These are phyloP conservation scores for Hydrolagus colliei DNA, from an alignment of 2,797 vertebrate species.

Conservation along the genomic window DNA sequence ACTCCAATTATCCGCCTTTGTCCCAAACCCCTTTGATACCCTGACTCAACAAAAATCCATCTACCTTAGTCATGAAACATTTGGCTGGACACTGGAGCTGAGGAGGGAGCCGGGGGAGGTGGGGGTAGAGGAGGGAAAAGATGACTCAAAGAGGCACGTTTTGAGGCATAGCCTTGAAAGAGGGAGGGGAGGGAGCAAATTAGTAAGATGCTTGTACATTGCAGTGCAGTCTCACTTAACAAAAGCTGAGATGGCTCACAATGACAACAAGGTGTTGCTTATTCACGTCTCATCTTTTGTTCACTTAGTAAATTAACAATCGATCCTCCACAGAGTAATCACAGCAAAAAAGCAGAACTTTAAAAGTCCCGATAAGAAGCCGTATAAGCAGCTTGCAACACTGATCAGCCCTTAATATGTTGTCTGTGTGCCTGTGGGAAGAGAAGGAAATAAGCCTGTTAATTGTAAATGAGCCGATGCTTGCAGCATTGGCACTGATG, in stretches of 20 bases:
- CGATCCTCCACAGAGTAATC: neutral
- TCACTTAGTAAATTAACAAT: conserved; percentile 12
- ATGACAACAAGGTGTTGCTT: neutral
- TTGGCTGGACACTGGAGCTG: no score
- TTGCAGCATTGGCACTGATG: neutral
- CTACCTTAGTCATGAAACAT: no score
- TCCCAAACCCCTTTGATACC: no score
- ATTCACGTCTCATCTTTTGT: neutral
- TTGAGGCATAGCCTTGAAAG: no score
- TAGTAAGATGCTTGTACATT: neutral
- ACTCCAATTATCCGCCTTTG: no score
- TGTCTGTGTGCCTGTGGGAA: neutral
- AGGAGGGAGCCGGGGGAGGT: no score
- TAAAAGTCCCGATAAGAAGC: neutral
- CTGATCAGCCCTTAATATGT: neutral
- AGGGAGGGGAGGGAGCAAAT: no score
- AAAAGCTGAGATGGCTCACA: neutral
- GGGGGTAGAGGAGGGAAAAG: no score
- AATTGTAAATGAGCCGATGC: neutral
- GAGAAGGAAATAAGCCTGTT: neutral
- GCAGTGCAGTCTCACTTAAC: neutral
- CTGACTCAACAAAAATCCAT: no score
- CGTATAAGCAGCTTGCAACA: neutral
- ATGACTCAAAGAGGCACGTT: no score
- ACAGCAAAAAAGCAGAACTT: neutral